Evolutionary conservation across 2,888 invertebrate species (phyloP).

Genomic region (Caenorhabditis angaria): DNA sequence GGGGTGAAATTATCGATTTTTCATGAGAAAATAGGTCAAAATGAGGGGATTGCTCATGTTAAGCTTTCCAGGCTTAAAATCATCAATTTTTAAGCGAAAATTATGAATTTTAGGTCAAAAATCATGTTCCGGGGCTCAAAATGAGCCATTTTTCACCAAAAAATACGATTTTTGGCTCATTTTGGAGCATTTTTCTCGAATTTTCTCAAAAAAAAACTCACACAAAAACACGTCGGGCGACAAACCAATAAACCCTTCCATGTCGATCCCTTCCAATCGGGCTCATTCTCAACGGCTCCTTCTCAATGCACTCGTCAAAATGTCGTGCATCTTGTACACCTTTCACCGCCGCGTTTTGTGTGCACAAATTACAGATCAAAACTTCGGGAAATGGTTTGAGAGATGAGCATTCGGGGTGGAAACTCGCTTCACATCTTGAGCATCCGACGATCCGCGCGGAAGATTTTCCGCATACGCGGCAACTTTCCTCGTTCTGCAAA

Average conservation of each 20-base stretch:
- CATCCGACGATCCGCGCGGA: constrained; percentile 91
- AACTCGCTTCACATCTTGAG: constrained; percentile 97
- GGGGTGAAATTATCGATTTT: too few species aligned
- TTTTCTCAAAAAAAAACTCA: constrained; percentile 78
- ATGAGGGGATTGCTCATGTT: too few species aligned
- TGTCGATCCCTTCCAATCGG: constrained; percentile 93
- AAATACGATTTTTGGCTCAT: too few species aligned
- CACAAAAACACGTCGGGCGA: constrained; percentile 90
- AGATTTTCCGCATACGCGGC: constrained; percentile 67
- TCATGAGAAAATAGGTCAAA: too few species aligned
- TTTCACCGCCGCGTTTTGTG: constrained; percentile 84
- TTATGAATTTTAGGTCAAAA: too few species aligned
- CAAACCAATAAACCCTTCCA: constrained; percentile 96
- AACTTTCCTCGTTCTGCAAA: constrained; percentile 74
- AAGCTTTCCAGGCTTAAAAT: too few species aligned
- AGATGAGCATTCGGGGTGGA: constrained; percentile 93
- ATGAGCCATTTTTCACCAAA: too few species aligned
- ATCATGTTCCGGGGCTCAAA: too few species aligned
- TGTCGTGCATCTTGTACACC: constrained; percentile 92
- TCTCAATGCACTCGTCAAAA: constrained; percentile 78
- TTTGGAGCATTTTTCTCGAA: too few species aligned
- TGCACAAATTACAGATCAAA: constrained; percentile 89
- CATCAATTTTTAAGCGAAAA: too few species aligned
- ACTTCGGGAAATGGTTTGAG: constrained; percentile 88
- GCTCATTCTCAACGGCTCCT: constrained; percentile 89